phyloP scores from a whole-genome alignment of 2,113 vertebrate species.

The Chlorodrepanis virens region DNA sequence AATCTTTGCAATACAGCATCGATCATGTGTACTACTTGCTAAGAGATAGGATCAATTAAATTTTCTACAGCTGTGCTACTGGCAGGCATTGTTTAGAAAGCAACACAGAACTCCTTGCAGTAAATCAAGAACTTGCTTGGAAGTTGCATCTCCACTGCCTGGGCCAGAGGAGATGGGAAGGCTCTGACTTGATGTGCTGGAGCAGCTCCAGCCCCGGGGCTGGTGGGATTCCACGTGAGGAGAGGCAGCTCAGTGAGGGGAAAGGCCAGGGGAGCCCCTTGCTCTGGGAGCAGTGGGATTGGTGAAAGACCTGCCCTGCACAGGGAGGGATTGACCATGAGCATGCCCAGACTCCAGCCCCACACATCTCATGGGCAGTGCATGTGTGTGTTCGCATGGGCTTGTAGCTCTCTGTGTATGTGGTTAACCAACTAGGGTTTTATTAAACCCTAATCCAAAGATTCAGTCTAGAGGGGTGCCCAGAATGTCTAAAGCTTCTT shows the following conservation, averaged over 20 bases:
- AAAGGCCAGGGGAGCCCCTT: accelerated
- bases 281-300: accelerated
- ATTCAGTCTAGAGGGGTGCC: background rate
- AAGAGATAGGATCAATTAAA: background rate
- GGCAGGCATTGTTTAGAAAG: background rate
- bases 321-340: accelerated
- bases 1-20: background rate
- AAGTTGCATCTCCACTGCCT: background rate
- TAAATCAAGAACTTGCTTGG: background rate
- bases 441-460: background rate
- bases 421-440: background rate
- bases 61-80: constrained; percentile 25
- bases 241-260: background rate
- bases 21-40: background rate
- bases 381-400: accelerated
- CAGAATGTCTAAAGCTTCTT: background rate
- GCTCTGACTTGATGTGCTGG: too few relatives aligned
- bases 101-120: background rate
- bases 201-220: background rate
- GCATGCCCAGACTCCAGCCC: background rate
- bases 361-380: accelerated
- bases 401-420: too few relatives aligned
- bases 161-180: background rate
- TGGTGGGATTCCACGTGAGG: accelerated
- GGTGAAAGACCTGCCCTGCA: background rate